A percentile compares a stretch with the other conserved stretches of the same genome.
phyloP scores from a whole-genome alignment of 2,797 vertebrate species.

The Halcyon badia region DNA sequence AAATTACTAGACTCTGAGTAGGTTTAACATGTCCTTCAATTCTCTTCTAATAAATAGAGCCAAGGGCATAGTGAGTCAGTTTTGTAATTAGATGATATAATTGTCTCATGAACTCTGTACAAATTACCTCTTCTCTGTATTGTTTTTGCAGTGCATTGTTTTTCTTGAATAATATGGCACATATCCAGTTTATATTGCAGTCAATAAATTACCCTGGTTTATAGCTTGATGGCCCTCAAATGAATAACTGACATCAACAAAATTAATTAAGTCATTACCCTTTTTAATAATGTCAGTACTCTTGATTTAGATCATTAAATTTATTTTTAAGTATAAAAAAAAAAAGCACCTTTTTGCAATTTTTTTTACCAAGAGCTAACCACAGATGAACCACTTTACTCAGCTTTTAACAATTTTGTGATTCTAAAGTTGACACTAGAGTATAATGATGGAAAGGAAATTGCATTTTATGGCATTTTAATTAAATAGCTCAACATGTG shows the following conservation, averaged over 20 bases:
- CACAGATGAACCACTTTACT: background rate
- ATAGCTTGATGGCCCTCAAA: constrained; percentile 28
- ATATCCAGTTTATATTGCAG: constrained; percentile 64
- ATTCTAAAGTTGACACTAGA: background rate
- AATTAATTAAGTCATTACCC: constrained; percentile 32
- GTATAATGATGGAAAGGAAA: constrained; percentile 8
- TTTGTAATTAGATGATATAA: constrained; percentile 40
- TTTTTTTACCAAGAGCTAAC: background rate
- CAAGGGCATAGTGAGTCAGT: constrained; percentile 32
- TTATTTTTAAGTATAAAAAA: constrained; percentile 14
- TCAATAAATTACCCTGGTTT: constrained; percentile 43
- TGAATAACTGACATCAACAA: constrained; percentile 26
- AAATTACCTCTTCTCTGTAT: constrained; percentile 72
- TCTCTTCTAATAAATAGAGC: constrained; percentile 41
- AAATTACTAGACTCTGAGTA: background rate
- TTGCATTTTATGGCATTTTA: constrained; percentile 22
- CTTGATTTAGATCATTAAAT: background rate
- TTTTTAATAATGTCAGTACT: background rate
- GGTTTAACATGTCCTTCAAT: constrained; percentile 33
- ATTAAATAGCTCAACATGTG: background rate
- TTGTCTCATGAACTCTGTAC: constrained; percentile 68
- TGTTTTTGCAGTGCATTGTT: constrained; percentile 67
- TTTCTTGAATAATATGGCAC: constrained; percentile 61
- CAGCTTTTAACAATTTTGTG: background rate
- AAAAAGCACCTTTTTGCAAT: background rate